Evolutionary conservation across 1,140 invertebrate genomes (phyloP).

Genomic region (Lucilia cuprina): DNA sequence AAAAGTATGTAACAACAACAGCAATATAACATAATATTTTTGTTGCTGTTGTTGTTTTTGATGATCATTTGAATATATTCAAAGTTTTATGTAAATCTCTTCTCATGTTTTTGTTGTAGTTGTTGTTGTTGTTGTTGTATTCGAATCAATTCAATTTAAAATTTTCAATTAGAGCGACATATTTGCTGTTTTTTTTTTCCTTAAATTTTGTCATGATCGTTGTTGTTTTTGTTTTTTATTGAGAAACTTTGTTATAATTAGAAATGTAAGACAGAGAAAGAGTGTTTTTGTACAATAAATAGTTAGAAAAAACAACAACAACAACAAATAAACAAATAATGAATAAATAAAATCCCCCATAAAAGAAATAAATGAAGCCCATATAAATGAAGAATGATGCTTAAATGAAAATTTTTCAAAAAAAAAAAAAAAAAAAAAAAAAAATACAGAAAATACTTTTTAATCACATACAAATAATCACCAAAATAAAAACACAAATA

Average conservation of each 20-base stretch:
- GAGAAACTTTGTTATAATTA: conserved; percentile 27
- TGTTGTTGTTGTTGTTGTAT: background rate
- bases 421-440: too few species aligned
- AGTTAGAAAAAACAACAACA: background rate
- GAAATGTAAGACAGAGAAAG: conserved; percentile 15
- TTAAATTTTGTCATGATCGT: background rate
- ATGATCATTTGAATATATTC: background rate
- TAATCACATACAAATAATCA: background rate
- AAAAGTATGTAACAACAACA: background rate
- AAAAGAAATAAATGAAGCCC: background rate
- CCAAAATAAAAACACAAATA: background rate
- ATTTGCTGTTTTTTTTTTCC: background rate
- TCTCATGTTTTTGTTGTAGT: too few species aligned
- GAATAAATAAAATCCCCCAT: background rate
- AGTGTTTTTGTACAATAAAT: background rate
- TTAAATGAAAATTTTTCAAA: background rate
- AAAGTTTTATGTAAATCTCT: background rate
- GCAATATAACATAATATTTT: background rate
- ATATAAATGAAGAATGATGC: background rate
- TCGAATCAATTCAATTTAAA: background rate
- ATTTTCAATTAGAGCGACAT: conserved; percentile 21
- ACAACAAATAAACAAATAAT: background rate
- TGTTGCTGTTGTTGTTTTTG: background rate
- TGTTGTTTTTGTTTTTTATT: conserved; percentile 8
- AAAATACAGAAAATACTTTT: background rate